phyloP scores from a whole-genome alignment of 2,888 invertebrate genomes.

The Amiota minor region DNA sequence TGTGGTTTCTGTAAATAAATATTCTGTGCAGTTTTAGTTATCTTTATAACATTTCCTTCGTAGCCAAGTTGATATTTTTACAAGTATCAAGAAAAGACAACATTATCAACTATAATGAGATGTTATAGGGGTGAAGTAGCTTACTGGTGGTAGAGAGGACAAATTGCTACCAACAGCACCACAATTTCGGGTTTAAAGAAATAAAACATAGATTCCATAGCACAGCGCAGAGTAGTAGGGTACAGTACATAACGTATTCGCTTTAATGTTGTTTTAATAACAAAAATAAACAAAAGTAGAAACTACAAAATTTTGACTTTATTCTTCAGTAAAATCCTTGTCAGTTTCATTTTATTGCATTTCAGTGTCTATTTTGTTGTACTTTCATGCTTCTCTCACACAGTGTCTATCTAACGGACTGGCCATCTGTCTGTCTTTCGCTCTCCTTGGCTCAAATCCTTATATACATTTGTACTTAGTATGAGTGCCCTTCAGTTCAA shows the following conservation, averaged over 20 bases:
- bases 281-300: background rate
- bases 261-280: constrained; percentile 7
- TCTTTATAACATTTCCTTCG: background rate
- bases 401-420: too few relatives aligned
- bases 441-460: background rate
- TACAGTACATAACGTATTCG: background rate
- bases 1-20: background rate
- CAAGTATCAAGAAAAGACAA: background rate
- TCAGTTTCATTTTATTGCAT: background rate
- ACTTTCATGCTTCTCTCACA: too few relatives aligned
- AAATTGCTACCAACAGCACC: too few relatives aligned
- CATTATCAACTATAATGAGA: background rate
- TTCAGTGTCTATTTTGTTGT: background rate
- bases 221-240: too few relatives aligned
- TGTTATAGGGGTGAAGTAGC: too few relatives aligned
- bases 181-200: background rate
- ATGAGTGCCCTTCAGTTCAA: background rate
- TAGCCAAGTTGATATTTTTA: background rate
- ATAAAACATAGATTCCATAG: constrained; percentile 5
- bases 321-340: background rate
- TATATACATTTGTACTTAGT: background rate
- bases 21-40: background rate
- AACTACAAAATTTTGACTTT: background rate
- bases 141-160: too few relatives aligned
- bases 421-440: background rate